These are phyloP conservation scores for Poeciliopsis occidentalis DNA, from an alignment of 2,113 vertebrate genomes.

Conservation along the genomic window DNA sequence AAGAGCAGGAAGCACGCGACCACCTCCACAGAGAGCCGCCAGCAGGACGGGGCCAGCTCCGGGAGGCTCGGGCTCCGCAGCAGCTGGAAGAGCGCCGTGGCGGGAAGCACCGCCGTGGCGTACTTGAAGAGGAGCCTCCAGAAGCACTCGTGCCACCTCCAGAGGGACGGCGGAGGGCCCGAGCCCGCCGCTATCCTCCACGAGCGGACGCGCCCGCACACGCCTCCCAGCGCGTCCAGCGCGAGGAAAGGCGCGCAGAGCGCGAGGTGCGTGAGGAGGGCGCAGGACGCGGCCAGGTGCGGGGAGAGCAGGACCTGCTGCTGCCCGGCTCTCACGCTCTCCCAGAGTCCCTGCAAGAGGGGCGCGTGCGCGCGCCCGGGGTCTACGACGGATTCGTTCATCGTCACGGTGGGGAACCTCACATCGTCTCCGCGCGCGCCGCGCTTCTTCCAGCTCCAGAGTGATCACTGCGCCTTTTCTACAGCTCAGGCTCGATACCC, in stretches of 20 bases:
- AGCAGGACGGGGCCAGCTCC: constrained; percentile 62
- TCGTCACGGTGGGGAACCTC: not conserved
- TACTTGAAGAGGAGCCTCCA: constrained; percentile 62
- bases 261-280: constrained; percentile 67
- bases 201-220: constrained; percentile 35
- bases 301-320: constrained; percentile 52
- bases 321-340: constrained; percentile 31
- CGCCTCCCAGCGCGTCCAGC: constrained; percentile 63
- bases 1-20: constrained; percentile 72
- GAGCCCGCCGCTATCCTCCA: constrained; percentile 61
- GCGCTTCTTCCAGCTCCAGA: no score
- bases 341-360: constrained; percentile 74
- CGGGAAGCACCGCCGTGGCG: constrained; percentile 57
- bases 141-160: constrained; percentile 63
- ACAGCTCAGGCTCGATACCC: no score
- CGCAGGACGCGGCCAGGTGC: constrained; percentile 55
- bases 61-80: constrained; percentile 32
- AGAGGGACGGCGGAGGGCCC: constrained; percentile 17
- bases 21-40: constrained; percentile 62
- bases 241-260: constrained; percentile 73
- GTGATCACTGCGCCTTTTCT: not conserved
- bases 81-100: constrained; percentile 53
- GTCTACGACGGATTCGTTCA: not conserved
- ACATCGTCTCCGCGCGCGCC: not conserved
- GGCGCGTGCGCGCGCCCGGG: not conserved